These are phyloP conservation scores for Nycticryphes semicollaris DNA, from an alignment of 2,113 vertebrate genomes.

Conservation along the genomic window DNA sequence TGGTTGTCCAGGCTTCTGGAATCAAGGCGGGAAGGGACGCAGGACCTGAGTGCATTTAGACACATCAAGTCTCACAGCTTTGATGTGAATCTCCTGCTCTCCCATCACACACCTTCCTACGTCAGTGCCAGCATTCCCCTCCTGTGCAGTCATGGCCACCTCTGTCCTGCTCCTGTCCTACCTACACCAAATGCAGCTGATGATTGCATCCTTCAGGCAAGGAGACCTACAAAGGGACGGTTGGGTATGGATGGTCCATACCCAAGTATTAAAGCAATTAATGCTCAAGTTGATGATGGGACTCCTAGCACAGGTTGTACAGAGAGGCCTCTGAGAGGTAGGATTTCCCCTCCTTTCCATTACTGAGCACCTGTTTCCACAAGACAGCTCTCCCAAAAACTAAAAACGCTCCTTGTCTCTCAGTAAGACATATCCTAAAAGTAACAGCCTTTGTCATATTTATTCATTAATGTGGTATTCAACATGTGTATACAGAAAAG, in stretches of 20 bases:
- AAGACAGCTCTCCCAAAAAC: background rate
- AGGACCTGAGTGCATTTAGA: background rate
- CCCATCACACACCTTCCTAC: background rate
- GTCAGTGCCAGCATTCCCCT: background rate
- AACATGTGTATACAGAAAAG: background rate
- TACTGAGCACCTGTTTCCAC: background rate
- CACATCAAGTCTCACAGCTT: background rate
- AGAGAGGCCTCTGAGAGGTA: background rate
- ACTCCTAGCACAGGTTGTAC: background rate
- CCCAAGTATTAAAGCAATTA: background rate
- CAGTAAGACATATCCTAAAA: background rate
- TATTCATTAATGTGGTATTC: background rate
- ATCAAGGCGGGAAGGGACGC: background rate
- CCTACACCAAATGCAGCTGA: background rate
- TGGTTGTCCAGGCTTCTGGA: background rate
- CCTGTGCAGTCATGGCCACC: accelerated
- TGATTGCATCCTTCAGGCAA: background rate
- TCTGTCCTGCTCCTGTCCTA: background rate
- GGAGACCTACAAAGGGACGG: background rate
- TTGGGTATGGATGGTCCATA: background rate
- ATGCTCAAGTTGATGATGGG: background rate
- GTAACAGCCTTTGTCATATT: background rate
- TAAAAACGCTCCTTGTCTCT: background rate
- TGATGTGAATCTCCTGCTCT: background rate
- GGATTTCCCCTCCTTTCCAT: background rate